phyloP scores from a whole-genome alignment of 2,797 vertebrate genomes.

The Picus viridis region DNA sequence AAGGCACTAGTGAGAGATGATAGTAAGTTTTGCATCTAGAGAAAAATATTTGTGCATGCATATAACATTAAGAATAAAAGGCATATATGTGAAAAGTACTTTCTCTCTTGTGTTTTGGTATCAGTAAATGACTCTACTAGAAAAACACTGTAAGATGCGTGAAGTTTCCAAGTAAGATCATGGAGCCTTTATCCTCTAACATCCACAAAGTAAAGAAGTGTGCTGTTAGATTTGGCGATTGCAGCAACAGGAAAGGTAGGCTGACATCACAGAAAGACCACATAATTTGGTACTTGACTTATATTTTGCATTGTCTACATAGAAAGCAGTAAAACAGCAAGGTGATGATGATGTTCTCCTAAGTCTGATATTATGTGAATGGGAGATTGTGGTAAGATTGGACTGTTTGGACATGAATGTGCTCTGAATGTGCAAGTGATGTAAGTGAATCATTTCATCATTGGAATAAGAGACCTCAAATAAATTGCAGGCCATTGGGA shows the following conservation, averaged over 20 bases:
- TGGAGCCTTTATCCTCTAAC: neutral
- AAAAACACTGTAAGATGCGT: neutral
- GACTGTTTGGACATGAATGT: neutral
- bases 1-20: neutral
- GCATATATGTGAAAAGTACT: neutral
- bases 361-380: neutral
- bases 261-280: neutral
- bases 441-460: neutral
- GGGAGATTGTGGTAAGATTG: neutral
- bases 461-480: neutral
- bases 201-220: neutral
- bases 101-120: neutral
- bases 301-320: neutral
- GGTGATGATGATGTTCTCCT: neutral
- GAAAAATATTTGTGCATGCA: neutral
- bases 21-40: neutral
- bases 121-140: neutral
- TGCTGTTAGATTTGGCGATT: neutral
- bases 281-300: neutral
- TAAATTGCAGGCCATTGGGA: neutral
- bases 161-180: neutral
- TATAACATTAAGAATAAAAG: neutral
- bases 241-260: neutral
- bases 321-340: neutral
- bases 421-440: neutral